Conservation (phyloP, 2,113 vertebrate genomes). For the Tachycineta bicolor region DNA sequence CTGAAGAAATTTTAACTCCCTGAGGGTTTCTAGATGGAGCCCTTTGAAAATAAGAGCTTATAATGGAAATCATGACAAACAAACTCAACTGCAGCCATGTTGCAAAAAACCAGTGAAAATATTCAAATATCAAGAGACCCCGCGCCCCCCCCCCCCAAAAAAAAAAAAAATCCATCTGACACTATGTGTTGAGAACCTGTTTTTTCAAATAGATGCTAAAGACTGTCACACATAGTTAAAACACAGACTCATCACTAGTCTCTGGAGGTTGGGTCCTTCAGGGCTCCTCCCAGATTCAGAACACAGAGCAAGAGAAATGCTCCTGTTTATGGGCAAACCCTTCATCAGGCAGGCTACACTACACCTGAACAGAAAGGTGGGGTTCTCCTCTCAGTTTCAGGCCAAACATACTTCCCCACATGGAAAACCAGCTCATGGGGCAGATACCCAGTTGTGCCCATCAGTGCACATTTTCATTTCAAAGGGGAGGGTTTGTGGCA, state of each 20-base stretch:
- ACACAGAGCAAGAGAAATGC: not conserved
- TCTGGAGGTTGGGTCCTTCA: not conserved
- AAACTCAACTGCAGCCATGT: not conserved
- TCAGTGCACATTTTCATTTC: fast-evolving
- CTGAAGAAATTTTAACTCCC: constrained; percentile 44
- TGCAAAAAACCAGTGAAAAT: not conserved
- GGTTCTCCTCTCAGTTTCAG: not conserved
- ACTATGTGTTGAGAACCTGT: not conserved
- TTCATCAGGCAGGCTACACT: not conserved
- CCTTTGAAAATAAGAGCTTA: constrained; percentile 13
- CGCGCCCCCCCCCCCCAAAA: no score
- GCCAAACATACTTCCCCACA: not conserved
- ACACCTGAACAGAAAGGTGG: not conserved
- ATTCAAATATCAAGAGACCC: not conserved
- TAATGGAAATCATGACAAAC: not conserved
- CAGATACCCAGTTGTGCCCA: not conserved
- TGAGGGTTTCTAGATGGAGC: constrained; percentile 33
- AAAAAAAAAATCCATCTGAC: not conserved
- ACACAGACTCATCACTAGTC: not conserved
- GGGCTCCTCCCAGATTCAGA: not conserved
- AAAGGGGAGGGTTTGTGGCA: not conserved
- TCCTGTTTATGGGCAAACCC: not conserved
- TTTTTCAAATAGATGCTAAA: not conserved
- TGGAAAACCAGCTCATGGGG: not conserved
- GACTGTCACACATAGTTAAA: not conserved